Base-by-base conservation (phyloP, 2,113 vertebrate species). In the Chascanopsetta lugubris region DNA sequence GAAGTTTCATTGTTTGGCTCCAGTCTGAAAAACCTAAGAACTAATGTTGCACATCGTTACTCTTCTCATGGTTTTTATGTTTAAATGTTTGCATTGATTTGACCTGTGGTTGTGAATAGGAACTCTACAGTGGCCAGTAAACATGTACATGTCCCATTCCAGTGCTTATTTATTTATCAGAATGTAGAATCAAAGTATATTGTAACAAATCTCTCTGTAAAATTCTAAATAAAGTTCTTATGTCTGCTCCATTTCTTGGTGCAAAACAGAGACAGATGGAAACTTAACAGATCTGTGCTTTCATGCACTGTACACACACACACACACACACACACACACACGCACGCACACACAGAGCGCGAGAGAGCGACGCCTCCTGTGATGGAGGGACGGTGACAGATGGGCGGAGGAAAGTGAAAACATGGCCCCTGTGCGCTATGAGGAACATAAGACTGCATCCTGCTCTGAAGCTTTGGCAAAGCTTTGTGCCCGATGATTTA, bases 101-200 rank as follows among this genome's bases (percentile, higher is more conserved):
- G 38, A 42, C 38, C 2, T 5, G 13, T 38, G 32, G 4, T 34
- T 15, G n/a, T 30, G 29, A 8, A 30, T 30, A 30, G 8, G 17
- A n/a, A 42, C 17, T 26, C 32, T n/a, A 9, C 18, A 36, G 13
- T 15, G 30, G 34, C 34, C 42, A 59, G 60, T 46, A 24, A 58
- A 61, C 13, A 64, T 72, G 49, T 64, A 27, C 55, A 22, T 32
- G 43, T 24, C 68, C 22, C 13, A 42, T 43, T 72, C 59, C 58
- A 48, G 30, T 48, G 18, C 3, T 25, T 74, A 61, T 71, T 75
- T 79, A 81, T 86, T 88, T 83, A 82, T 80, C 72, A 29, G 34
- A 58, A 66, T 81, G 45, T 82, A 63, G 40, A 53, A 72, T 77
- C 74, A 74, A 79, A 77, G 77, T 85, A 61, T 84, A 77, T 27